Base-by-base conservation (phyloP, 2,888 invertebrate genomes). In the Rosalia funebris region DNA sequence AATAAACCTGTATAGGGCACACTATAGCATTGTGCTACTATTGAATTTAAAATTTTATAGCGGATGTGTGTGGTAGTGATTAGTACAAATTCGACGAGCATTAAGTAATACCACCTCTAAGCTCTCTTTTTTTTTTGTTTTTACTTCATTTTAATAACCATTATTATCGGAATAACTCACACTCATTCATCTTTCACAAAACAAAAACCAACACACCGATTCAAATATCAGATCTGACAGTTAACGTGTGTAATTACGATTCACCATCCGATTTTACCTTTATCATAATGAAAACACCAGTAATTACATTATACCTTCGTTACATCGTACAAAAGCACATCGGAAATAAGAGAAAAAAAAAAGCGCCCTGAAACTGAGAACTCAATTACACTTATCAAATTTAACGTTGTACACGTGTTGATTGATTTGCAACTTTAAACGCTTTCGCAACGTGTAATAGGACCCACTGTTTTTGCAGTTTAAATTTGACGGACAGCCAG, bases 361-460 rank as follows among this genome's bases (percentile, higher is more conserved):
- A 73, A 70, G 2, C 64, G 62, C 72, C 75, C 74, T 70, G 73
- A 74, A 78, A 76, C 72, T 77, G 75, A 77, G 74, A 77, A 77
- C 77, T 79, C 79, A 78, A 79, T 79, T 77, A 79, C 70, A 74
- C 71, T 70, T 68, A 72, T 75, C 75, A 71, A 71, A 72, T 60
- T 57, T 14, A 34, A 44, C 42, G 41, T 48, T 47, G 54, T 53
- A 60, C 10, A 60, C 41, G 59, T 60, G 71, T 65, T 73, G 76
- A 77, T 75, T 72, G 75, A 70, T 72, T 64, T 46, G 72, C 73
- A 67, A 77, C 60, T 73, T 68, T 70, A 62, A 64, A 62, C 74
- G 65, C 48, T 56, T 56, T 63, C 57, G 54, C 58, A 31, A 57
- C 46, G 50, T 59, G 54, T 39, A 59, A 62, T 57, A 54, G 64